Evolutionary conservation across 2,888 invertebrate species (phyloP), one percentile per base, ranked within the genome.

Genomic region (Leptinotarsa haldemani): DNA sequence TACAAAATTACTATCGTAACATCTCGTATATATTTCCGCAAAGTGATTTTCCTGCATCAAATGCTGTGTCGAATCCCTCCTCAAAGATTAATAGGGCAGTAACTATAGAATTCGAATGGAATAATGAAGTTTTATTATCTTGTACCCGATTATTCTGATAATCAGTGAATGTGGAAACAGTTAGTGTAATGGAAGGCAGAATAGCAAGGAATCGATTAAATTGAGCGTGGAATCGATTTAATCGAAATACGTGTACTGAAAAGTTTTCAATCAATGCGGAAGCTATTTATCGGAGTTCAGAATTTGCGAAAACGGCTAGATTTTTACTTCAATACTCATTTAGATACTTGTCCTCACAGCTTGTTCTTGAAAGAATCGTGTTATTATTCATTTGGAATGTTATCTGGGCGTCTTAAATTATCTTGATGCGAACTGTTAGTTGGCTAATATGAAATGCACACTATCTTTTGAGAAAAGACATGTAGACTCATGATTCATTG

Each of bases 111-210:
- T 48, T 25, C 30, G 48, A 30, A 66, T 66, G 66, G 22, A 66
- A 50, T 66, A 66, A 66, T 66, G 47, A 52, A 66, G 52, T 52
- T 66, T 40, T 25, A 52, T 66, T 66, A 66, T 48, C 66, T 61
- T 61, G 61, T 66, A 52, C 50, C 66, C 3, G 69, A 58, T 69
- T 69, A 53, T 47, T 47, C 46, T 56, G 69, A 69, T 69, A 69
- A 69, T 69, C 69, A 56, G 69, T 69, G 47, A 69, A 56, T 69
- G 58, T 69, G 56, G 58, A 69, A 69, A 69, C 69, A 69, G 69
- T 69, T 69, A 69, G 18, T 30, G 52, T 67, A 67, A 67, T 56
- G 53, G 53, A 48, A 67, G 30, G 53, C n/a, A 47, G 53, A 67
- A 53, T 67, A 40, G 67, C 30, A 20, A 53, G 40, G 67, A 66